Percentiles rank a stretch among this genome's conserved stretches.
Conservation (phyloP, 2,888 invertebrate species). For the Xylocampa areola region DNA sequence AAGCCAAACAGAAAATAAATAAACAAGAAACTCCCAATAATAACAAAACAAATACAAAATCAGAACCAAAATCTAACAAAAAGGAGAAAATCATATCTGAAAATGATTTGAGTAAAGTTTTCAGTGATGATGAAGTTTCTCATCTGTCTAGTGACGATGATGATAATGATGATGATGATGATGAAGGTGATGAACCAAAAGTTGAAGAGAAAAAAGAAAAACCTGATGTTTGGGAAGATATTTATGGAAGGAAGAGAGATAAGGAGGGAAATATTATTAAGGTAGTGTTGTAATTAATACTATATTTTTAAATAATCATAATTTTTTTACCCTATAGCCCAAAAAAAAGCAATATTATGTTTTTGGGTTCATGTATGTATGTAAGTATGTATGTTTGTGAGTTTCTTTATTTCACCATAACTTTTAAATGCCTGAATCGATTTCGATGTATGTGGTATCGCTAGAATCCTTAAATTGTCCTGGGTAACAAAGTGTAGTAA, state of each 20-base stretch:
- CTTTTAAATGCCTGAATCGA: too few relatives aligned
- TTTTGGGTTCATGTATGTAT: too few relatives aligned
- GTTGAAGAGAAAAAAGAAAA: conserved; percentile 68
- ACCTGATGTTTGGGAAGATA: conserved; percentile 94
- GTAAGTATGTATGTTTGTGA: too few relatives aligned
- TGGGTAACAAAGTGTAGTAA: too few relatives aligned
- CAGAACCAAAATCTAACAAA: conserved; percentile 21
- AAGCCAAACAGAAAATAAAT: conserved; percentile 41
- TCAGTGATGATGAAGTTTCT: conserved; percentile 86
- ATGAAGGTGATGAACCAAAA: conserved; percentile 61
- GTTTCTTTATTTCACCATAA: too few relatives aligned
- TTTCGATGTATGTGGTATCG: too few relatives aligned
- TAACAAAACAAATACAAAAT: conserved; percentile 41
- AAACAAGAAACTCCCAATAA: conserved; percentile 39
- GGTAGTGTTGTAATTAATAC: conserved; percentile 68
- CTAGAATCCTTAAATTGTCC: too few relatives aligned
- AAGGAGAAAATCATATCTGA: conserved; percentile 73
- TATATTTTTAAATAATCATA: too few relatives aligned
- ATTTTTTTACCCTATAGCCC: too few relatives aligned
- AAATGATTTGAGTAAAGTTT: conserved; percentile 76
- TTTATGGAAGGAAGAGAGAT: conserved; percentile 96
- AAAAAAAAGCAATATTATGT: too few relatives aligned
- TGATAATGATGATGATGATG: conserved; percentile 65
- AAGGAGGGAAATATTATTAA: conserved; percentile 94
- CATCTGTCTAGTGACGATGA: conserved; percentile 78